Conservation (phyloP, 1,140 invertebrate species). For the Trichonephila clavata region DNA sequence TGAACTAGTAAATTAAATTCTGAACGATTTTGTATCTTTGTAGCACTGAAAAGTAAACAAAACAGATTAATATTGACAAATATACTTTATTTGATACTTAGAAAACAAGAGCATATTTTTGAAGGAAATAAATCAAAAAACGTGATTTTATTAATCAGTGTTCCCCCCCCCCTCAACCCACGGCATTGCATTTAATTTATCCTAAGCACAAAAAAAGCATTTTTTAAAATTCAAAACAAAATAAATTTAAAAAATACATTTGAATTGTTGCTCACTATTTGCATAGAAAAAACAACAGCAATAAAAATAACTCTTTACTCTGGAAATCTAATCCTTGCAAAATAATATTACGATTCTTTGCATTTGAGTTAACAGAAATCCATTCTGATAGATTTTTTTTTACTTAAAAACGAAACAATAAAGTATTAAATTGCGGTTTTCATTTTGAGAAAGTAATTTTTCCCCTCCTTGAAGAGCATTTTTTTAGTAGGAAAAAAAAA, state of each 20-base stretch:
- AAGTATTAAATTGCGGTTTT: no score
- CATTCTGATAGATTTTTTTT: neutral
- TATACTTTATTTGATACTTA: no score
- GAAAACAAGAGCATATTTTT: neutral
- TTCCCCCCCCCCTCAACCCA: neutral
- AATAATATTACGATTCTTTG: slow-evolving; percentile 8
- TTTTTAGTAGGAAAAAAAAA: no score
- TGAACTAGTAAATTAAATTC: no score
- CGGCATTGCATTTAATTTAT: neutral
- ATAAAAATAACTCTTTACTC: neutral
- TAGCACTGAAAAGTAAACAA: no score
- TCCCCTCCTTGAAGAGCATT: no score
- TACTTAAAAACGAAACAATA: neutral
- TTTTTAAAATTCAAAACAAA: neutral
- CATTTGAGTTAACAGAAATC: neutral
- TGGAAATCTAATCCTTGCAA: slow-evolving; percentile 1
- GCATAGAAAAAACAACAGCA: neutral
- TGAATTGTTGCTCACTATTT: neutral
- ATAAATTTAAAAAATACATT: neutral
- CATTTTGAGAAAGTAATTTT: no score
- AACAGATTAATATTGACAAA: no score
- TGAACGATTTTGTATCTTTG: no score
- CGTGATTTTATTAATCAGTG: neutral
- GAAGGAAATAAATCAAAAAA: neutral
- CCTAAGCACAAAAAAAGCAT: no score